Conservation (phyloP, 2,888 invertebrate species). For the Cylloceria caligata region DNA sequence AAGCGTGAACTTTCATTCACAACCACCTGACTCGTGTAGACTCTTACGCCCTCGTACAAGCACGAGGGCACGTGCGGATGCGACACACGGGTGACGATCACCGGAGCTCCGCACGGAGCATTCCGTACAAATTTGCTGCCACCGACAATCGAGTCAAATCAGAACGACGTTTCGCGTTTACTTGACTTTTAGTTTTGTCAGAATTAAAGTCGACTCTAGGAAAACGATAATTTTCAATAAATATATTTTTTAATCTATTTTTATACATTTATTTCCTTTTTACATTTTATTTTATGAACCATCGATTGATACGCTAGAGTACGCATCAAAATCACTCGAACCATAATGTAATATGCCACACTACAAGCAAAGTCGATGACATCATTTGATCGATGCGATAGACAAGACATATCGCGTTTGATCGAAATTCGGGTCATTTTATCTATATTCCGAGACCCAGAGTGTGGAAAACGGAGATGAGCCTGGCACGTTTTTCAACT, state of each 20-base stretch:
- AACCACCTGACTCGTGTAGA: conserved; percentile 60
- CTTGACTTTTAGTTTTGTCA: too few relatives aligned
- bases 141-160: too few relatives aligned
- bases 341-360: conserved; percentile 1
- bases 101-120: conserved; percentile 51
- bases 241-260: neutral
- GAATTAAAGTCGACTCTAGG: neutral
- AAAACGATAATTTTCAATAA: neutral
- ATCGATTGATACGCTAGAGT: too few relatives aligned
- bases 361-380: neutral
- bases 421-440: conserved; percentile 7
- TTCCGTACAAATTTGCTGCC: conserved; percentile 38
- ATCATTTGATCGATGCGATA: conserved; percentile 7
- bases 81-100: conserved; percentile 17
- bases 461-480: neutral
- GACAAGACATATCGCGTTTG: neutral
- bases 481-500: conserved; percentile 26
- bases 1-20: conserved; percentile 68
- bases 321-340: neutral
- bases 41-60: conserved; percentile 68
- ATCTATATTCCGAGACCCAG: neutral
- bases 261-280: neutral
- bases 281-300: neutral
- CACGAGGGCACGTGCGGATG: conserved; percentile 55
- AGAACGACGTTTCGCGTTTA: too few relatives aligned